Percentiles rank a stretch among this genome's conserved stretches.
Conservation (phyloP, 2,797 vertebrate genomes). For the Hybognathus amarus region DNA sequence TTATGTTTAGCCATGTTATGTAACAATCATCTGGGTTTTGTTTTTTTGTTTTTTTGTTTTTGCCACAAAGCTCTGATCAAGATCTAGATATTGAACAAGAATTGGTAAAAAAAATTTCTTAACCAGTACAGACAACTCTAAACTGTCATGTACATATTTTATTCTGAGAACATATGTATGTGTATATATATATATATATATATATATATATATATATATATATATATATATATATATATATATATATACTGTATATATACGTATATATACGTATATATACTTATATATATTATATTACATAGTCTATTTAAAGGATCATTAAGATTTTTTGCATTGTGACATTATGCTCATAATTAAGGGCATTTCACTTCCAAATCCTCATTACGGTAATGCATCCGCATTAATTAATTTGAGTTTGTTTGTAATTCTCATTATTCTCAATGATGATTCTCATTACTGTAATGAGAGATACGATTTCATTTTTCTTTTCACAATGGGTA, state of each 20-base stretch:
- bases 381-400: neutral
- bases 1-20: slow-evolving; percentile 3
- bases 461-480: neutral
- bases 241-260: neutral
- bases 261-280: neutral
- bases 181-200: neutral
- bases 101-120: too few relatives aligned
- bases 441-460: neutral
- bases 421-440: neutral
- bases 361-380: neutral
- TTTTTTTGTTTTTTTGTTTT: neutral
- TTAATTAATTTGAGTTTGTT: neutral
- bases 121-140: neutral
- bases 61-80: neutral
- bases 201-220: neutral
- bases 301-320: neutral
- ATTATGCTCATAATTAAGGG: slow-evolving; percentile 1
- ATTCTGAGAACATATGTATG: too few relatives aligned
- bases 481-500: neutral
- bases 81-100: neutral
- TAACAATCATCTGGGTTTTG: neutral
- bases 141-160: too few relatives aligned
- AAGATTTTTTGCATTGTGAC: neutral
- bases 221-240: neutral
- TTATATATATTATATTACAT: neutral